Base-by-base conservation (phyloP, 2,888 invertebrate species). In the Cylloceria caligata region DNA sequence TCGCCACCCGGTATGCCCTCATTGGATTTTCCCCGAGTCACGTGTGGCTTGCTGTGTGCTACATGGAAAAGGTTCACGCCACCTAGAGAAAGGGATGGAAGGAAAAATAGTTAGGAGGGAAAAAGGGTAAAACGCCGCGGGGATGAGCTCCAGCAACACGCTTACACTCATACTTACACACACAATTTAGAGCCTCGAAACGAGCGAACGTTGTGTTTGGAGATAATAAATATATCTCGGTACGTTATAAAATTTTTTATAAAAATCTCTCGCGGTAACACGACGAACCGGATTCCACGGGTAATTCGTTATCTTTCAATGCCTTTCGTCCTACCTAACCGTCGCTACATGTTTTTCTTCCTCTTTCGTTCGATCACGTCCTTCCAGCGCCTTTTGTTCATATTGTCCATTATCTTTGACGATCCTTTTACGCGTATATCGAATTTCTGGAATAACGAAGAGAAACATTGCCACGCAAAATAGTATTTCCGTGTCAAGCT, bases 181-280 rank as follows among this genome's bases (percentile, higher is more conserved):
- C 65, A 62, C 42, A 67, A 60, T 42, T 57, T 39, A 39, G 45
- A 36, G 55, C 21, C 64, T 30, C 65, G 75, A 67, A 79, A 67
- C 52, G 71, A 62, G 78, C 19, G 65, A 52, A 67, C 52, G 55
- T 76, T 45, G 67, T 76, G 75, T 72, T 55, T 39, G 79, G 42
- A 80, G 72, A 76, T 76, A 80, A 80, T 80, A 76, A 83, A 83
- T 83, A 80, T 80, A 83, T 83, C 76, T 62, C 42, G 75, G 68
- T 68, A 45, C 69, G 82, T 78, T 83, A 67, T 83, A 76, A 76
- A 72, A n/a, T n/a, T 83, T 83, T 73, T 72, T 76, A 79, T 83
- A 72, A 83, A 80, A 79, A 83, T 76, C 72, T 79, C 69, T 57
- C 34, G 47, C 47, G 65, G 64, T 65, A 42, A 39, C 11, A 21